Evolutionary conservation across 2,797 vertebrate species (phyloP).

Genomic region (Bovichtus variegatus): DNA sequence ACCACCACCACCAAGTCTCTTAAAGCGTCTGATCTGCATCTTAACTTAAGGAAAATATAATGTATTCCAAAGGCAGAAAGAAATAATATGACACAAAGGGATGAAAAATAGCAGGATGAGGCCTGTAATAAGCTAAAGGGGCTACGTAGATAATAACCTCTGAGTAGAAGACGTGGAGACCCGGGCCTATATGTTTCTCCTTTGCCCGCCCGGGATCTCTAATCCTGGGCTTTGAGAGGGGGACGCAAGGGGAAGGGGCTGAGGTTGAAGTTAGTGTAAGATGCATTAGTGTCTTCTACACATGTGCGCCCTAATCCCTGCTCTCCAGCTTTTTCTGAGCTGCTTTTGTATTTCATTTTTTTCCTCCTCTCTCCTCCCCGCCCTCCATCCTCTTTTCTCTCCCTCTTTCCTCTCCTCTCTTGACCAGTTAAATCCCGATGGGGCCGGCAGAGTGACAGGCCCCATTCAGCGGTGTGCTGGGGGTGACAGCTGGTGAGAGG

Average conservation of each 20-base stretch:
- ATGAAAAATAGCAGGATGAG: conserved; percentile 80
- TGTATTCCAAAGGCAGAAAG: conserved; percentile 50
- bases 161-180: conserved; percentile 77
- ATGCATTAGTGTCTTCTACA: conserved; percentile 94
- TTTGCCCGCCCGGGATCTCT: conserved; percentile 81
- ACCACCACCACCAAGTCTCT: not conserved
- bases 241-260: conserved; percentile 39
- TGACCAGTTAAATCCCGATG: conserved; percentile 73
- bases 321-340: conserved; percentile 90
- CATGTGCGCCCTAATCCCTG: conserved; percentile 94
- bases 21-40: conserved; percentile 59
- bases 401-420: conserved; percentile 35
- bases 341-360: conserved; percentile 91
- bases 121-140: conserved; percentile 86
- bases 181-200: conserved; percentile 65
- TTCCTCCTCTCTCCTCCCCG: not conserved
- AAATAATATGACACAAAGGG: conserved; percentile 67
- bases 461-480: conserved; percentile 93
- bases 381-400: conserved; percentile 37
- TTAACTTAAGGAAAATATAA: conserved; percentile 56
- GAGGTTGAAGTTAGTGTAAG: conserved; percentile 92
- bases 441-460: conserved; percentile 90
- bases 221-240: conserved; percentile 89
- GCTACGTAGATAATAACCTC: conserved; percentile 86
- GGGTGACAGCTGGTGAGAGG: conserved; percentile 97